Evolutionary conservation across 2,888 invertebrate species (phyloP), one percentile per base, ranked within the genome.

Genomic region (Acanthosoma haemorrhoidale): DNA sequence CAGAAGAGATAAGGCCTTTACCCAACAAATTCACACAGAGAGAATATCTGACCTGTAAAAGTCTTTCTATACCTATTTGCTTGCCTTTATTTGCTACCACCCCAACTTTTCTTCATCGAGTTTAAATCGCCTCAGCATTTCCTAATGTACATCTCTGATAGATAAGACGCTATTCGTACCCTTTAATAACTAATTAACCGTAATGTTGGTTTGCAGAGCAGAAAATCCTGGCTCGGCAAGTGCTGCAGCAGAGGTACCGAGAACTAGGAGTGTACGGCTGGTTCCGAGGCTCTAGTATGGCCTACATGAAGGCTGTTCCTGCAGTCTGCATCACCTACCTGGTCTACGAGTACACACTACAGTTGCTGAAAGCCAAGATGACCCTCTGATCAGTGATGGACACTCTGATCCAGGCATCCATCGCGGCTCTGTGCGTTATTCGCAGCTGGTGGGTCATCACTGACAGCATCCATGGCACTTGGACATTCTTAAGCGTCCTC

Each of bases 261-360:
- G 2, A 34, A 11, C n/a, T 15, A 8, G 67, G 67, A 8, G 1
- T 32, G 1, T 31, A 21, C 5, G 67, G 67, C 13, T 21, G 41
- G 43, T 67, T 32, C 11, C 21, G 31, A 51, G 67, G 67, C 13
- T 43, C 67, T 29, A 21, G 51, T 9, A 32, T 67, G 43, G 18
- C 67, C 8, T 67, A 51, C 31, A 8, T 51, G 31, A 67, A 67
- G 11, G 43, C 67, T 9, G 9, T 67, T 4, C 98, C 99, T n/a
- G 97, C 98, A 66, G 98, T 98, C 74, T 93, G 95, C 79, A 98
- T 98, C 78, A 96, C 96, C 78, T 99, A 99, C 81, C 94, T 97
- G 41, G 96, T 97, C 60, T 99, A 99, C 81, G 99, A 99, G 81
- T 89, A 91, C 81, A 87, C 91, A 73, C 89, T 94, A 79, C 87